phyloP scores from a whole-genome alignment of 2,888 invertebrate genomes.

The Drosophila vallismaia region DNA sequence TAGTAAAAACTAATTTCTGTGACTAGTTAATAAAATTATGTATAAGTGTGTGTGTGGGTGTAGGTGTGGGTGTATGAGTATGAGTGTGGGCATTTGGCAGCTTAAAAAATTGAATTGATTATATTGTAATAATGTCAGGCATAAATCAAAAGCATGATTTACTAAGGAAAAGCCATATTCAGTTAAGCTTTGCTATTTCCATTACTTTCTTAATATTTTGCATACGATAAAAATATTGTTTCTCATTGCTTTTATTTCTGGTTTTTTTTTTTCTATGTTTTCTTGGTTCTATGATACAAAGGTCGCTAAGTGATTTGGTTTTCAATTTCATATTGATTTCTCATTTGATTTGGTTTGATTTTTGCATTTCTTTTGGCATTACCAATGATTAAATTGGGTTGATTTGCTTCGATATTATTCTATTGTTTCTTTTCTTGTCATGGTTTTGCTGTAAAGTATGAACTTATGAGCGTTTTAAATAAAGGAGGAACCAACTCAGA shows the following conservation, averaged over 20 bases:
- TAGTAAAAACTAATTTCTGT: slow-evolving; percentile 59
- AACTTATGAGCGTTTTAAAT: slow-evolving; percentile 57
- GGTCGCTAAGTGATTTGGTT: slow-evolving; percentile 51
- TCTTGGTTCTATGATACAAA: slow-evolving; percentile 42
- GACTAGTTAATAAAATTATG: slow-evolving; percentile 54
- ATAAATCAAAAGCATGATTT: slow-evolving; percentile 69
- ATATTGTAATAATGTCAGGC: slow-evolving; percentile 63
- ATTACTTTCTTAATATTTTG: slow-evolving; percentile 25
- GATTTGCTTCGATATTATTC: slow-evolving; percentile 2
- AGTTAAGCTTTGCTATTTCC: slow-evolving; percentile 59
- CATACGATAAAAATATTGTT: slow-evolving; percentile 17
- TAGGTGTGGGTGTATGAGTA: slow-evolving; percentile 11
- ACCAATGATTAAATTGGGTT: slow-evolving; percentile 36
- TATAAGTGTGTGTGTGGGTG: slow-evolving; percentile 37
- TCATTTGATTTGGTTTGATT: slow-evolving; percentile 34
- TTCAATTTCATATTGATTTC: slow-evolving; percentile 39
- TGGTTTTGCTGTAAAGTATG: slow-evolving; percentile 43
- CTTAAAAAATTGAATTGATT: slow-evolving; percentile 51
- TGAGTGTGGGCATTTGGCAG: slow-evolving; percentile 35
- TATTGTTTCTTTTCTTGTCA: slow-evolving; percentile 15
- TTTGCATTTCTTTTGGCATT: slow-evolving; percentile 33
- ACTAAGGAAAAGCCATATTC: slow-evolving; percentile 67
- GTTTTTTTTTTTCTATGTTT: neutral
- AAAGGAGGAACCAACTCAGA: slow-evolving; percentile 37
- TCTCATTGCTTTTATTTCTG: slow-evolving; percentile 16